These are phyloP conservation scores for Cromileptes altivelis DNA, from an alignment of 2,113 vertebrate species.

Conservation along the genomic window DNA sequence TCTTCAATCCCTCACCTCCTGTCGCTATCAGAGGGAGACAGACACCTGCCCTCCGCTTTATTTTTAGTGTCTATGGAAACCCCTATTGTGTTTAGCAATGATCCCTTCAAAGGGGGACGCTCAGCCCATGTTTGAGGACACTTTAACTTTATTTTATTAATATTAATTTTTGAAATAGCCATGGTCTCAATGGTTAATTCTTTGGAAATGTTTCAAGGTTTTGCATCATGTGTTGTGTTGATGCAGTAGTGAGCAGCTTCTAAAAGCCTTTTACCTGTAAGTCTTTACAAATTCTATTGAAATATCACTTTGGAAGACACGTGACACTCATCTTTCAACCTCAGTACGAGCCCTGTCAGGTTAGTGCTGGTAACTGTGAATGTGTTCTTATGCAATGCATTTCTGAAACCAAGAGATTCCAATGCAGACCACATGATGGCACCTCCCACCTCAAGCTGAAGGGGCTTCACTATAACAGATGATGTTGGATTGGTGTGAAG, in stretches of 20 bases:
- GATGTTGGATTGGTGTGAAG: background rate
- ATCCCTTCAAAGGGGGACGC: background rate
- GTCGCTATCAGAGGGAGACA: slow-evolving; percentile 36
- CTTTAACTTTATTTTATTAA: background rate
- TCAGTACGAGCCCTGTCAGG: background rate
- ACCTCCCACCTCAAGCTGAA: slow-evolving; percentile 6
- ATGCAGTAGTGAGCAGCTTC: background rate
- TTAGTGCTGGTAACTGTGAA: background rate
- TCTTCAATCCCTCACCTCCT: slow-evolving; percentile 36
- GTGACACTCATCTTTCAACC: background rate
- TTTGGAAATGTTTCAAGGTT: background rate
- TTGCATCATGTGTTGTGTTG: background rate
- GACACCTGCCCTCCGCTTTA: slow-evolving; percentile 39
- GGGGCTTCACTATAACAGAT: background rate
- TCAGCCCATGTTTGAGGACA: background rate
- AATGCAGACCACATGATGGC: slow-evolving; percentile 45
- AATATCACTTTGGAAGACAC: background rate
- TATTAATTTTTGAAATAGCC: background rate
- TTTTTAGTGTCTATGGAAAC: slow-evolving; percentile 39
- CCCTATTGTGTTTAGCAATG: slow-evolving; percentile 8
- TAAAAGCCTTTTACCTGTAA: background rate
- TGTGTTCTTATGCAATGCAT: slow-evolving; percentile 15
- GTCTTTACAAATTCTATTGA: background rate
- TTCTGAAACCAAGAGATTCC: background rate
- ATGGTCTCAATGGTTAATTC: background rate